Conservation (phyloP, 2,797 vertebrate species). For the Notamacropus eugenii region DNA sequence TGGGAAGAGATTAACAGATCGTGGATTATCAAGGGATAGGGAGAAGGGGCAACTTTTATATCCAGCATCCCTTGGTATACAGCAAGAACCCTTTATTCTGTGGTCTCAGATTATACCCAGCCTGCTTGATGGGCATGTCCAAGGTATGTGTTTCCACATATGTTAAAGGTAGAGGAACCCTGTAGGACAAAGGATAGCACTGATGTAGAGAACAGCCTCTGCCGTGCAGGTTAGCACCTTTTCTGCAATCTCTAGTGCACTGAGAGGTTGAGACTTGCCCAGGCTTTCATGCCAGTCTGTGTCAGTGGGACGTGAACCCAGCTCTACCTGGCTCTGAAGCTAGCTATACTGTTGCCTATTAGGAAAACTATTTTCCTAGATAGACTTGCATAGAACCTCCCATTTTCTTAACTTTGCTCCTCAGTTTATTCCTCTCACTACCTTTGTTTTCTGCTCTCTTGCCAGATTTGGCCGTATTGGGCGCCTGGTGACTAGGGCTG, state of each 20-base stretch:
- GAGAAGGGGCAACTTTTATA: neutral
- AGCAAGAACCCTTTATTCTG: neutral
- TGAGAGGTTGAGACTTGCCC: neutral
- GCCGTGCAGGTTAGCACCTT: no score
- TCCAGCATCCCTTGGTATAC: neutral
- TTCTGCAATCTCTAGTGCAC: no score
- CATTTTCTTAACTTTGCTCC: neutral
- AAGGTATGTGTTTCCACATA: neutral
- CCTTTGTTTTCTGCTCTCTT: neutral
- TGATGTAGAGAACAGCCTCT: no score
- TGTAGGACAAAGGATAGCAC: neutral
- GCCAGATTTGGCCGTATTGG: constrained; percentile 97
- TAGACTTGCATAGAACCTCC: no score
- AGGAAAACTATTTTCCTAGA: neutral
- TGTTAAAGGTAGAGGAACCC: no score
- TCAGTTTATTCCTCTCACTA: fast-evolving
- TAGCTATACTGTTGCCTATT: neutral
- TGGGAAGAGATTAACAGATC: neutral
- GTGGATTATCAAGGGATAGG: neutral
- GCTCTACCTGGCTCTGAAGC: neutral
- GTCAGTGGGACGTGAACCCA: neutral
- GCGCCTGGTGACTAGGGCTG: constrained; percentile 95
- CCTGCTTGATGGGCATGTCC: neutral
- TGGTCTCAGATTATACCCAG: neutral
- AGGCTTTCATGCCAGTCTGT: neutral